Evolutionary conservation across 2,113 vertebrate genomes (phyloP).

Genomic region (Maccullochella peelii): DNA sequence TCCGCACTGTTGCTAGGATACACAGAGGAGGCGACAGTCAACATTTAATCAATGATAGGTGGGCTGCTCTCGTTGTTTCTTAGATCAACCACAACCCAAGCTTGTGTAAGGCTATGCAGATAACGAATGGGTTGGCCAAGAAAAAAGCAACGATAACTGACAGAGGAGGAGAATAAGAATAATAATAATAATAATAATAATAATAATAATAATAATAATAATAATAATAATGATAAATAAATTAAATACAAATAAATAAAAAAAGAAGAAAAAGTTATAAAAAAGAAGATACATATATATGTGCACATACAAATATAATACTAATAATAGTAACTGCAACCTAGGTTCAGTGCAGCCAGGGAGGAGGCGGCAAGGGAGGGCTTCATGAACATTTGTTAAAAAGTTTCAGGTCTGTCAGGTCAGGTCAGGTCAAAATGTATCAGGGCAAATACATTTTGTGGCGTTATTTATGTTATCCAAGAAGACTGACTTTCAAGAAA

Average conservation of each 20-base stretch:
- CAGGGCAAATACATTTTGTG: neutral
- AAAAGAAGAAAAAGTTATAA: too few species aligned
- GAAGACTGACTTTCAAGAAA: neutral
- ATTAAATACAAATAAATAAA: too few species aligned
- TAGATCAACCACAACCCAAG: conserved; percentile 9
- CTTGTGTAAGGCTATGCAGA: conserved; percentile 20
- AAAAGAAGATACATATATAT: too few species aligned
- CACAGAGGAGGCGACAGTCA: conserved; percentile 51
- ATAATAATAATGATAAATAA: too few species aligned
- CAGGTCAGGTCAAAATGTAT: too few species aligned
- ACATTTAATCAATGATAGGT: conserved; percentile 69
- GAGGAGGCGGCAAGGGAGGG: too few species aligned
- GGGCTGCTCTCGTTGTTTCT: conserved; percentile 17
- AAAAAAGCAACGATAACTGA: neutral
- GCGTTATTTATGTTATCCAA: neutral
- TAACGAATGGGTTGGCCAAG: neutral
- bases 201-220: too few species aligned
- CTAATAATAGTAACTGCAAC: too few species aligned
- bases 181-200: too few species aligned
- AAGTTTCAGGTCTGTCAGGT: neutral
- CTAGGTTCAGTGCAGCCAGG: too few species aligned
- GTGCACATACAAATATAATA: too few species aligned
- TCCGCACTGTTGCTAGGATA: conserved; percentile 75
- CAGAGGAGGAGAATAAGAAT: neutral
- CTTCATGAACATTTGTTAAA: neutral